A percentile compares a stretch with the other conserved stretches of the same genome.
Conservation (phyloP, 2,888 invertebrate genomes). For the Cantharis flavilabris region DNA sequence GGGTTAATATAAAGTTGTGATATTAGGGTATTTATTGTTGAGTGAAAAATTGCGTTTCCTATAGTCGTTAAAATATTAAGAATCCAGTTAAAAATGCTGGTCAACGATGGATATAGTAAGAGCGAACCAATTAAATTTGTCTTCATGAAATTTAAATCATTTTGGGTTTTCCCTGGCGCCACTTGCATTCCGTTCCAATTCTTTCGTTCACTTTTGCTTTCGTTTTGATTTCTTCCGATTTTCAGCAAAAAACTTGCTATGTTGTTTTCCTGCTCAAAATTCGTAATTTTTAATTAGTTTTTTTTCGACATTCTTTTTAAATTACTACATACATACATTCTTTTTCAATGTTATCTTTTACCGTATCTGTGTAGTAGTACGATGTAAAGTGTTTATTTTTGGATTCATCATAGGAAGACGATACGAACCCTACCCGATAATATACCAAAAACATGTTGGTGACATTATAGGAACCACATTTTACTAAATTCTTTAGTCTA, state of each 20-base stretch:
- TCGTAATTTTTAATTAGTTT: background rate
- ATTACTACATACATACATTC: background rate
- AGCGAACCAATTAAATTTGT: background rate
- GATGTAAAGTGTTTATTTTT: background rate
- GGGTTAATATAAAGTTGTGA: background rate
- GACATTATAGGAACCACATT: background rate
- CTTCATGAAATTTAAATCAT: background rate
- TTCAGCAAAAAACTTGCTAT: background rate
- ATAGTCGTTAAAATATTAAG: background rate
- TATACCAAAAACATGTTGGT: background rate
- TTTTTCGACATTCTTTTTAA: background rate
- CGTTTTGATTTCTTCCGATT: background rate
- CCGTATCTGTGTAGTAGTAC: background rate
- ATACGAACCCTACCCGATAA: background rate
- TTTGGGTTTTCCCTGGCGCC: background rate
- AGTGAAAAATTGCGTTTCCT: background rate
- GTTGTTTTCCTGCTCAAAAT: background rate
- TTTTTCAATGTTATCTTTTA: background rate
- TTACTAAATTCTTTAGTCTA: background rate
- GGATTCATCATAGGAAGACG: background rate
- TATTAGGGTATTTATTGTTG: background rate
- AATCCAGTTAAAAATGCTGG: background rate
- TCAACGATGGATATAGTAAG: background rate
- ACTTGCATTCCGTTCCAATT: no score
- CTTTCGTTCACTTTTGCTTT: background rate